Base-by-base conservation (phyloP, 2,797 vertebrate species). In the Pipistrellus pipistrellus region DNA sequence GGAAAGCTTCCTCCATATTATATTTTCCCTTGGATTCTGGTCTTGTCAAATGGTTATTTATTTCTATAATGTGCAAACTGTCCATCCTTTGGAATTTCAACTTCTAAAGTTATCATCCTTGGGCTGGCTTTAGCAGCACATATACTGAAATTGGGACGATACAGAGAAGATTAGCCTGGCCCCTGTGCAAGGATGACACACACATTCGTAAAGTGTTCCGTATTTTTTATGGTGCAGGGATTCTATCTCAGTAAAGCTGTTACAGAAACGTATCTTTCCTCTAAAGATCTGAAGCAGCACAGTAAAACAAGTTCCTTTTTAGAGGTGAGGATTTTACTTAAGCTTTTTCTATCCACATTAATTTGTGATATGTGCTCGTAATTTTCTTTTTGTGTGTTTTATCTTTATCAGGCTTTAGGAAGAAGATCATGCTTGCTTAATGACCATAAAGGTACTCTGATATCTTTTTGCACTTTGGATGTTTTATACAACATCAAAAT, bases 21-120 rank as follows among this genome's bases (percentile, higher is more conserved):
- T 82, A 64, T 48, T 75, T 92, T 69, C 2, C 10, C 41, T 94
- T 94, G 80, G 62, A 88, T 41, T 30, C 35, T 57, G 30, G 53
- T 73, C 89, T 75, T 94, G 44, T 85, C 75, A 71, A 92, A 62
- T 84, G n/a, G 20, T 80, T 93, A 64, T 88, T 90, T 81, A 48
- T 46, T 66, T 83, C 53, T 23, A 7, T 32, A 78, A 69, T 20
- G 17, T 62, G 17, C 21, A 85, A 59, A 51, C 11, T 51, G 32
- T 30, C 32, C 68, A 35, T 68, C 57, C 25, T 69, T 73, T 68
- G 30, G 10, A 59, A 78, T 80, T 90, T 89, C 75, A 76, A 35
- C 18, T 57, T 83, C 12, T 13, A 53, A 68, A 69, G 55, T 88
- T 89, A 66, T 38, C 46, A 76, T 68, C 38, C 46, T 76, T 46